These are phyloP conservation scores for Coilia nasus DNA, from an alignment of 2,797 vertebrate species.

Conservation along the genomic window DNA sequence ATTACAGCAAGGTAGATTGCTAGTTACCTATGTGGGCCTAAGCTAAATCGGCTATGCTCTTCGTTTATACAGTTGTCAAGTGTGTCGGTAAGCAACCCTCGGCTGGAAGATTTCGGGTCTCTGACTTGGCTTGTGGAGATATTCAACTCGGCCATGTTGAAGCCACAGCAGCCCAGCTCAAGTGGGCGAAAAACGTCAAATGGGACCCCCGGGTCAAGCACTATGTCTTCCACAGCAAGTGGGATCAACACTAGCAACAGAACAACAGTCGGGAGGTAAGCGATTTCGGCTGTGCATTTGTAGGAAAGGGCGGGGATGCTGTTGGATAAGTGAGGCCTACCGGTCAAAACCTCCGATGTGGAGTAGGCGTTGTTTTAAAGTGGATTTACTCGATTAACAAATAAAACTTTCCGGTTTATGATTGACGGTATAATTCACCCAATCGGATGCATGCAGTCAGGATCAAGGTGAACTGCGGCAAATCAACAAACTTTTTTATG, in stretches of 20 bases:
- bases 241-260: slow-evolving; percentile 73
- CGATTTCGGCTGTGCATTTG: not conserved
- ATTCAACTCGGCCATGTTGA: slow-evolving; percentile 68
- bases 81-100: slow-evolving; percentile 22
- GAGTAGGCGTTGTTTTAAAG: slow-evolving; percentile 66
- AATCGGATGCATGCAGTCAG: slow-evolving; percentile 49
- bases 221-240: slow-evolving; percentile 73
- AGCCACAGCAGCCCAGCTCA: slow-evolving; percentile 77
- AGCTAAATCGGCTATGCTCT: slow-evolving; percentile 51
- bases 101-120: slow-evolving; percentile 23
- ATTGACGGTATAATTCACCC: slow-evolving; percentile 54
- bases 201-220: slow-evolving; percentile 75
- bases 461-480: slow-evolving; percentile 41
- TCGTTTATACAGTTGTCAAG: slow-evolving; percentile 25
- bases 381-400: slow-evolving; percentile 54
- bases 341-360: slow-evolving; percentile 68
- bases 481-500: slow-evolving; percentile 31
- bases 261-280: slow-evolving; percentile 76
- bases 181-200: slow-evolving; percentile 81
- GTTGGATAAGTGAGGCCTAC: slow-evolving; percentile 74
- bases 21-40: not conserved
- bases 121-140: slow-evolving; percentile 19
- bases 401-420: slow-evolving; percentile 44
- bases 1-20: not conserved
- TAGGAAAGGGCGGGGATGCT: slow-evolving; percentile 70